Evolutionary conservation across 1,140 invertebrate genomes (phyloP), one percentile per base, ranked within the genome.

Genomic region (Lepidotrigona ventralis): DNA sequence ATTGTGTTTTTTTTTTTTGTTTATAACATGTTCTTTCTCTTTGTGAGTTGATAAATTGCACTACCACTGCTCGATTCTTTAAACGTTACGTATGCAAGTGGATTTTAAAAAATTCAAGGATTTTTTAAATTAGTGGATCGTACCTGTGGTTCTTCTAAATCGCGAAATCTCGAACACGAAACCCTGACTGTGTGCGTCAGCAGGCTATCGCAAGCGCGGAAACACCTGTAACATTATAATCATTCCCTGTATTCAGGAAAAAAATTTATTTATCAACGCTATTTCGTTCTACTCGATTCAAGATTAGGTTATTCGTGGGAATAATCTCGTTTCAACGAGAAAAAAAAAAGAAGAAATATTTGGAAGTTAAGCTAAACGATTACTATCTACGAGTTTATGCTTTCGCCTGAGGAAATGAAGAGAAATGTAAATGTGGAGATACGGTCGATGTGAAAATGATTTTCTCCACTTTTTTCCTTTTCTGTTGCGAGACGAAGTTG

Each of bases 221-320:
- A 39, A 66, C 80, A 14, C 64, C 26, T 66, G 69, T 75, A 86
- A 83, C 39, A 54, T 56, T 51, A 51, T 64, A 11, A 17, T 8
- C 74, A 14, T 33, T 66, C 29, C 19, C 15, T 63, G 63, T 58
- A 51, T n/a, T n/a, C n/a, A 29, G 66, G 77, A 73, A 83, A 63
- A 53, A 86, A 77, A n/a, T 89, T 81, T 89, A 89, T 88, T 88
- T 88, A 85, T 77, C 77, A 39, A 33, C n/a, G 39, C 68, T 54
- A 51, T 75, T 63, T 85, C 58, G 64, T 11, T 46, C 19, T 26
- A 29, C 12, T 33, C 39, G n/a, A 46, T 46, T 39, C 23, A 23
- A 33, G 21, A 54, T 2, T 39, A 68, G 21, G 46, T 46, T 3
- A 11, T 21, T 15, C 5, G 23, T n/a, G 68, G 19, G 39, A 70